A percentile compares a stretch with the other conserved stretches of the same genome.
Conservation (phyloP, 2,888 invertebrate genomes). For the Nephrotoma appendiculata region DNA sequence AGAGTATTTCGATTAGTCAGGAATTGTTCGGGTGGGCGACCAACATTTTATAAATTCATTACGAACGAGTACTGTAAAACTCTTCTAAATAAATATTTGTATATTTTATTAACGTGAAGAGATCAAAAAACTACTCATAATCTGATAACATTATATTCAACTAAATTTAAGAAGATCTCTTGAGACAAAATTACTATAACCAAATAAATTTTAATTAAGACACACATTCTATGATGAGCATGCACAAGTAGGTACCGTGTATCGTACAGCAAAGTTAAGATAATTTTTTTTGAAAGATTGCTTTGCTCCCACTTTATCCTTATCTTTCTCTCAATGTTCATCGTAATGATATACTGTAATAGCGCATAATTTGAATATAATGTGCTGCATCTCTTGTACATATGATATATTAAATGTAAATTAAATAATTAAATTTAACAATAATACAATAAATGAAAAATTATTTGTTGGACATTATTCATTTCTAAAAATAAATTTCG, state of each 20-base stretch:
- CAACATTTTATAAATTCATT: background rate
- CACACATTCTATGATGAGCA: background rate
- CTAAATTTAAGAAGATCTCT: background rate
- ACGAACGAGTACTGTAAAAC: background rate
- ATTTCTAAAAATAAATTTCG: background rate
- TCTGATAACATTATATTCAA: background rate
- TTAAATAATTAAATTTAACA: background rate
- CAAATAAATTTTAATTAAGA: background rate
- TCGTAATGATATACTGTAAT: no score
- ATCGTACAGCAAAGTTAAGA: background rate
- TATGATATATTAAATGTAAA: background rate
- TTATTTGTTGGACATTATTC: background rate
- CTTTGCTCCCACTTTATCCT: background rate
- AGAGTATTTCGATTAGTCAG: background rate
- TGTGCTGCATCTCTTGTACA: background rate
- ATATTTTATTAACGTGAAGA: background rate
- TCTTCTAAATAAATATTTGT: background rate
- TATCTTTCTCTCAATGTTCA: background rate
- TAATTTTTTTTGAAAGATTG: background rate
- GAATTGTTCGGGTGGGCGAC: background rate
- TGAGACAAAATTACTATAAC: background rate
- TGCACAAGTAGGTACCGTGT: background rate
- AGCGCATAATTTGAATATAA: background rate
- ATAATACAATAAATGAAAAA: background rate
- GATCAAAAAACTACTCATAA: background rate